These are phyloP conservation scores for Aspiorhynchus laticeps DNA, from an alignment of 2,113 vertebrate genomes.

Conservation along the genomic window DNA sequence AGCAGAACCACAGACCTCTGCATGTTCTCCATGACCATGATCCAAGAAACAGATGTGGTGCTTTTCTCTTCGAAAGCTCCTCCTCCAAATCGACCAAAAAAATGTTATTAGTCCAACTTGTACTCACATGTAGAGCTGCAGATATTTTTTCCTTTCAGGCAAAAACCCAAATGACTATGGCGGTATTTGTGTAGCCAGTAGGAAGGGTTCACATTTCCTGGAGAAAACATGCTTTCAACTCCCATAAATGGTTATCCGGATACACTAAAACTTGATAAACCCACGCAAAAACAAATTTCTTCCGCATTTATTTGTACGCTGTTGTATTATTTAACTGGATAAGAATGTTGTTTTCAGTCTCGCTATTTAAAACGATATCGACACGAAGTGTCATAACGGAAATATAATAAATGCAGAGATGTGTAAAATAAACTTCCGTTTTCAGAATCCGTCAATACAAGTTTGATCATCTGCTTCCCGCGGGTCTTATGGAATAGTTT, in stretches of 20 bases:
- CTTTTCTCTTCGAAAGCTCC: conserved; percentile 4
- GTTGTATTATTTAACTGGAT: neutral
- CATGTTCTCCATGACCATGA: conserved; percentile 58
- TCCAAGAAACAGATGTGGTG: conserved; percentile 61
- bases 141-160: neutral
- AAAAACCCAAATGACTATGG: neutral
- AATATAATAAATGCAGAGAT: neutral
- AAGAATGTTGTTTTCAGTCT: neutral
- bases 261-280: neutral
- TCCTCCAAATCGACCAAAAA: neutral
- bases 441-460: neutral
- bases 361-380: neutral
- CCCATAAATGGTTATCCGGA: neutral
- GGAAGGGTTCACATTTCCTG: neutral
- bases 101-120: conserved; percentile 1
- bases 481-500: neutral
- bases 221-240: neutral
- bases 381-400: neutral
- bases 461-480: neutral
- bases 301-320: neutral
- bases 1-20: conserved; percentile 55
- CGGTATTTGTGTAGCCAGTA: neutral
- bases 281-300: neutral
- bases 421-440: conserved; percentile 4
- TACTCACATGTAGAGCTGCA: neutral